Base-by-base conservation (phyloP, 2,888 invertebrate genomes). In the Perdita meconis region DNA sequence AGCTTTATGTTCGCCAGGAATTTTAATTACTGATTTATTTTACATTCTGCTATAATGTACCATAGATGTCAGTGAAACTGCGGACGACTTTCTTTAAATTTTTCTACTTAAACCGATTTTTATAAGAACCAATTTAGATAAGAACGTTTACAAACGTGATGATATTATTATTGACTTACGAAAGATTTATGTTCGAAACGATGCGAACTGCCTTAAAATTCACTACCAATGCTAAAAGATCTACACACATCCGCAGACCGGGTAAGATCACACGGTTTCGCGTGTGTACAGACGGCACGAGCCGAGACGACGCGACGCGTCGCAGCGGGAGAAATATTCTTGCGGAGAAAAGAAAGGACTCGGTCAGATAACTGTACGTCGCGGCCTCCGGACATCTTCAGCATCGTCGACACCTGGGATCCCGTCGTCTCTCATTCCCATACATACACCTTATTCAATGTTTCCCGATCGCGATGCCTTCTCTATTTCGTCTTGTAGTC, bases 351-450 rank as follows among this genome's bases (percentile, higher is more conserved):
- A 87, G 83, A 88, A 87, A 89, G 87, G 89, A 92, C 91, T 91
- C 92, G 92, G 92, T 92, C 92, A 92, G 86, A 89, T 92, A 92
- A 92, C 92, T 91, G 92, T 91, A 91, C 87, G 89, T 89, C 90
- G 87, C 88, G 91, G 89, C 88, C 89, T 83, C 87, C 83, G 89
- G 85, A 89, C 90, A 90, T 91, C 89, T 90, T 91, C 87, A 86
- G 79, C 82, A 80, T 84, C 84, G 65, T 40, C 75, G 80, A 66
- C 34, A 83, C 82, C 80, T 83, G 84, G 81, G 76, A 78, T 77
- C 66, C 71, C 83, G 77, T 74, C 71, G 69, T 75, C 80, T 74
- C 69, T 73, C 75, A 73, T 87, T 84, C 75, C 60, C 74, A 78
- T 76, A 65, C 53, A 30, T 51, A 42, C 59, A 57, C 75, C 65